Evolutionary conservation across 2,113 vertebrate genomes (phyloP), one percentile per base, ranked within the genome.

Genomic region (Otis tarda): DNA sequence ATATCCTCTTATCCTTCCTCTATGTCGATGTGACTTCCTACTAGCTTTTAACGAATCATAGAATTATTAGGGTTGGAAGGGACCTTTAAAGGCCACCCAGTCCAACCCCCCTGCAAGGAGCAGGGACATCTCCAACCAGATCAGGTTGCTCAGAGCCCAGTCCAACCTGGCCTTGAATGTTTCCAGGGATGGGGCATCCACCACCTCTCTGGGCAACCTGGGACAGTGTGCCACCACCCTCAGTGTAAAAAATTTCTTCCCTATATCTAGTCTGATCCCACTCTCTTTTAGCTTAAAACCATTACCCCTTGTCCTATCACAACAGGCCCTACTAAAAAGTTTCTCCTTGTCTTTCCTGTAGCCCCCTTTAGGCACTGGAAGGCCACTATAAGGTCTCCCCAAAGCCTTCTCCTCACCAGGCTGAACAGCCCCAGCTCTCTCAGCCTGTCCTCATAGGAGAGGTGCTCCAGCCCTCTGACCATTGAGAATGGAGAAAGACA

Each of bases 331-430:
- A 2, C 5, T 43, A 8, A 31, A 25, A 16, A 59, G 25, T 25
- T 14, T 16, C 2, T 17, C 12, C 2, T 8, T 21, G 20, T 3
- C 19, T 33, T 39, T 35, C 35, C 20, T 18, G 7, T 5, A 10
- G 27, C 25, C 12, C 7, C 12, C 30, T 39, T 60, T 12, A 23
- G 2, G 37, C 15, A 14, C 2, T 20, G 68, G 7, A 3, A 53
- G 56, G 43, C 43, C 0, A 1, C 55, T 1, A 1, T 4, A 41
- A 43, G 56, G 31, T 61, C 39, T 47, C 47, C 39, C 33, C 0
- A 2, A 24, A 55, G 14, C 16, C 33, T 70, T 37, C 31, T 31
- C 64, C 12, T 53, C 57, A 57, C 41, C n/a, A 41, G 68, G 41
- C 23, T 70, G 56, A 79, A 37, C 37, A 30, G 5, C 37, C 23